Percentiles rank a stretch among this genome's conserved stretches.
These are phyloP conservation scores for Rissa tridactyla DNA, from an alignment of 2,113 vertebrate genomes.

Conservation along the genomic window DNA sequence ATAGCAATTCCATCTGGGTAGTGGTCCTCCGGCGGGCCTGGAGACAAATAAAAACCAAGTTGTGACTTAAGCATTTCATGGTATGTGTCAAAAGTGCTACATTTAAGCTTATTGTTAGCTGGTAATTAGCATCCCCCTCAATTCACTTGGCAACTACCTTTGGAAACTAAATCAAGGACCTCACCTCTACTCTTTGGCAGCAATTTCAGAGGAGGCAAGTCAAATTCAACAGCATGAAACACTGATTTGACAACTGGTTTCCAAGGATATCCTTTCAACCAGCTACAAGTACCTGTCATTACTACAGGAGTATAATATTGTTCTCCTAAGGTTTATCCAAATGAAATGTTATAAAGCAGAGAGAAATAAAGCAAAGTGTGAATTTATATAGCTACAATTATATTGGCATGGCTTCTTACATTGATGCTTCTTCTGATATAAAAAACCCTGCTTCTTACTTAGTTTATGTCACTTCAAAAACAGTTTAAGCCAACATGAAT, in stretches of 20 bases:
- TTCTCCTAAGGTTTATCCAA: background rate
- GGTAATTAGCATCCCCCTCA: background rate
- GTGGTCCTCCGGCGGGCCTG: constrained; percentile 94
- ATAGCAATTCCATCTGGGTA: constrained; percentile 96
- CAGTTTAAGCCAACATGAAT: background rate
- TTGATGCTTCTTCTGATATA: background rate
- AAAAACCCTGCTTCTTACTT: background rate
- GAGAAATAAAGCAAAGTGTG: background rate
- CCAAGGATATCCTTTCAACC: background rate
- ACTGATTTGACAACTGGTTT: background rate
- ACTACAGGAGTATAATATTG: background rate
- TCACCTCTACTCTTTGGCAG: background rate
- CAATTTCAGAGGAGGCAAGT: background rate
- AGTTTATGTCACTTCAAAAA: background rate
- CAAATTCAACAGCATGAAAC: background rate
- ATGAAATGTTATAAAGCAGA: background rate
- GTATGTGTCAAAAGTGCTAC: background rate
- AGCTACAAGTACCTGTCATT: background rate
- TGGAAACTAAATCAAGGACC: background rate
- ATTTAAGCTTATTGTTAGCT: background rate
- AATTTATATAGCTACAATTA: background rate
- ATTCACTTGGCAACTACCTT: background rate
- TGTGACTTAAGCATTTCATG: background rate
- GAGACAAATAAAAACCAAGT: background rate
- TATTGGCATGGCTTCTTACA: background rate